These are phyloP conservation scores for Slavum lentiscoides DNA, from an alignment of 2,888 invertebrate genomes.

Conservation along the genomic window DNA sequence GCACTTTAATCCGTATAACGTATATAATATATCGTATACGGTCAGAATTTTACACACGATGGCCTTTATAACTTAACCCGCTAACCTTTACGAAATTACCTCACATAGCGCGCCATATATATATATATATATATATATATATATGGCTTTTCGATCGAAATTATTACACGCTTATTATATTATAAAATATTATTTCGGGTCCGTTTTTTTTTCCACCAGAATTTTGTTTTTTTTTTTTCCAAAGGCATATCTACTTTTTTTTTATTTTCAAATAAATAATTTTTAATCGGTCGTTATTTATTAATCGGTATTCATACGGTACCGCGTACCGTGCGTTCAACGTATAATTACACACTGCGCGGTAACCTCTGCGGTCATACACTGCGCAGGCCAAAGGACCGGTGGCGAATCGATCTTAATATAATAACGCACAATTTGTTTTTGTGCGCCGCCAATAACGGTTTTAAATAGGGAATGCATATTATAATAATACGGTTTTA, in stretches of 20 bases:
- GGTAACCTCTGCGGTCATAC: too few relatives aligned
- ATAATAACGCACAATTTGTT: not conserved
- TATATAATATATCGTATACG: not conserved
- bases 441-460: not conserved
- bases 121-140: too few relatives aligned
- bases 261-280: not conserved
- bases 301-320: constrained; percentile 29
- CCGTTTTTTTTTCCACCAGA: too few relatives aligned
- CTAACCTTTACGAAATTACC: not conserved
- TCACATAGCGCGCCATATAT: too few relatives aligned
- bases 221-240: not conserved
- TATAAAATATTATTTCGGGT: not conserved
- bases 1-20: too few relatives aligned
- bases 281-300: constrained; percentile 16
- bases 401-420: not conserved
- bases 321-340: not conserved
- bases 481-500: constrained; percentile 2
- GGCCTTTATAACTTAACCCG: not conserved
- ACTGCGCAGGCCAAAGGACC: too few relatives aligned
- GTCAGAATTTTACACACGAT: not conserved
- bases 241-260: not conserved
- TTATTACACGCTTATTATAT: not conserved
- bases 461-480: constrained; percentile 1
- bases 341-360: too few relatives aligned
- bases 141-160: not conserved